phyloP scores from a whole-genome alignment of 1,140 invertebrate genomes.

The Heliconius hermathena region DNA sequence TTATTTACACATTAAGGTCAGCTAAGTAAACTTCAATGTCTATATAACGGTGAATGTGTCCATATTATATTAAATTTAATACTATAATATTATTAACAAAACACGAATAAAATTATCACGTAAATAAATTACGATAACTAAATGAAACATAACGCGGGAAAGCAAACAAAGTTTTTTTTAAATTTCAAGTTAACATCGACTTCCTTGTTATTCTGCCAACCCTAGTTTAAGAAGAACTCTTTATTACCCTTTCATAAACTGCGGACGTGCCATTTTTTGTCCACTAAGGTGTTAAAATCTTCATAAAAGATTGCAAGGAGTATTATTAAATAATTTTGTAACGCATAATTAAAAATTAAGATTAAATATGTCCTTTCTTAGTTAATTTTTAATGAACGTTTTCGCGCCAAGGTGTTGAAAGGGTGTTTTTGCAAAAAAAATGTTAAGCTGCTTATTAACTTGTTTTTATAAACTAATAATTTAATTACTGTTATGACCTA shows the following conservation, averaged over 20 bases:
- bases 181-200: conserved; percentile 1
- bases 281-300: conserved; percentile 60
- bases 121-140: conserved; percentile 7
- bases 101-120: not conserved
- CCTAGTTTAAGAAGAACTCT: conserved; percentile 27
- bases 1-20: not conserved
- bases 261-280: conserved; percentile 58
- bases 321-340: conserved; percentile 56
- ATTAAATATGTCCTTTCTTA: conserved; percentile 51
- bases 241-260: conserved; percentile 30
- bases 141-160: conserved; percentile 9
- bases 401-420: conserved; percentile 11
- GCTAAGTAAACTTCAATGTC: not conserved
- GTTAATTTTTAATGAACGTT: conserved; percentile 59
- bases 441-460: conserved; percentile 65
- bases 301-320: conserved; percentile 50
- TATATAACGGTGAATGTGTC: not conserved
- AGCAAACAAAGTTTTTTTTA: conserved; percentile 17
- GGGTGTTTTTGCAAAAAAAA: conserved; percentile 35
- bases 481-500: conserved; percentile 24
- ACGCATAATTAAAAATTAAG: conserved; percentile 72
- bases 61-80: not conserved
- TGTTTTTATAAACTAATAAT: conserved; percentile 42
- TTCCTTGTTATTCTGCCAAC: conserved; percentile 34
- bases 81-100: not conserved